phyloP scores from a whole-genome alignment of 2,113 vertebrate species.

The Heliornis fulica region DNA sequence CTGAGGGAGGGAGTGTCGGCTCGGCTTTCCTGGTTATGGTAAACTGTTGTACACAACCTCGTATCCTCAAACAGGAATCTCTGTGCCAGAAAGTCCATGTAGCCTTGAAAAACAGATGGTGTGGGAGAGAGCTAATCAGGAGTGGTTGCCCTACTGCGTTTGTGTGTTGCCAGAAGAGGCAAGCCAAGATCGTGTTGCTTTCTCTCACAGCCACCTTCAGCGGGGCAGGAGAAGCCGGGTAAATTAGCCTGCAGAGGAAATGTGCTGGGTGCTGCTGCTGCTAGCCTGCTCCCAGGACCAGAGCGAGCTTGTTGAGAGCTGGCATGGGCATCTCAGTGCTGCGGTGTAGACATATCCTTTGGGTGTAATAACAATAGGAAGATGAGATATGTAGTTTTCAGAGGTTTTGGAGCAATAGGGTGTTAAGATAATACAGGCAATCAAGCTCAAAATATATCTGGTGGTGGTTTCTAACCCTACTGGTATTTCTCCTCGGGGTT shows the following conservation, averaged over 20 bases:
- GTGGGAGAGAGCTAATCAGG: conserved; percentile 31
- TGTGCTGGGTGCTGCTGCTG: background rate
- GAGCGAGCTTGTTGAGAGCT: background rate
- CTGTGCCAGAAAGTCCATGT: conserved; percentile 50
- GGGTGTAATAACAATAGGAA: conserved; percentile 53
- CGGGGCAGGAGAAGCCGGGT: background rate
- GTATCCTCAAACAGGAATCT: conserved; percentile 17
- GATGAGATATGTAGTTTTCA: conserved; percentile 56
- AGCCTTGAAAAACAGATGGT: conserved; percentile 54
- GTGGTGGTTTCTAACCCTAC: conserved; percentile 57
- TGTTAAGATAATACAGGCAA: conserved; percentile 53
- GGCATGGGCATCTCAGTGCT: conserved; percentile 11
- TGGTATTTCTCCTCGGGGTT: conserved; percentile 62
- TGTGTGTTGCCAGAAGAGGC: conserved; percentile 32
- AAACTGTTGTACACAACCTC: conserved; percentile 60
- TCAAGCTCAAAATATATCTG: conserved; percentile 50
- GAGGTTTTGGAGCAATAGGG: conserved; percentile 46
- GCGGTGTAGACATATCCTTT: conserved; percentile 58
- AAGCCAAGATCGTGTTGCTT: conserved; percentile 17
- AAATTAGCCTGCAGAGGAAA: background rate
- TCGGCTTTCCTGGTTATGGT: conserved; percentile 30
- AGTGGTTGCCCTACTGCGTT: conserved; percentile 42
- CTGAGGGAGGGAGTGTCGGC: conserved; percentile 38
- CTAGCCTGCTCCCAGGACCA: background rate
- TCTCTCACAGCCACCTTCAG: conserved; percentile 14